These are phyloP conservation scores for Saimiri boliviensis DNA, from an alignment of 2,113 vertebrate species.

Conservation along the genomic window DNA sequence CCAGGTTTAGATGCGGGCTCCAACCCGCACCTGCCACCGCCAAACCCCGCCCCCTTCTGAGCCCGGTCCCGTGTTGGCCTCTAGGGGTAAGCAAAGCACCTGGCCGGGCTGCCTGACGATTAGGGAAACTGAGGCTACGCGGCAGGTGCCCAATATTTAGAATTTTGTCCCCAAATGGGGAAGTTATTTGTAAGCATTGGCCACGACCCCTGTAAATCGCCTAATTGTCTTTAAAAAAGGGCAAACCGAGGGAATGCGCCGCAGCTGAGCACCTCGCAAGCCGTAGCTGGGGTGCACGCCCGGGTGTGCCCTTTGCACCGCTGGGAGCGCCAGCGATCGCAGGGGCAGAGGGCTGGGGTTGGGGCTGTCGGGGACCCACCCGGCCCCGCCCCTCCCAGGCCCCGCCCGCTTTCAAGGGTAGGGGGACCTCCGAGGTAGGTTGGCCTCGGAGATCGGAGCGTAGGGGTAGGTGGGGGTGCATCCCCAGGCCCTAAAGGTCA, in stretches of 20 bases:
- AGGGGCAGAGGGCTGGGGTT: background rate
- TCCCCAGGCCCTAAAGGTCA: background rate
- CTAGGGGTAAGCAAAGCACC: too few relatives aligned
- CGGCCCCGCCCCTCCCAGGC: background rate
- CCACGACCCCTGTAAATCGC: background rate
- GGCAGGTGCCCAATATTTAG: background rate
- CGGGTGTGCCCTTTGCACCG: background rate
- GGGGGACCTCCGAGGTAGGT: background rate
- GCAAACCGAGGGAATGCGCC: background rate
- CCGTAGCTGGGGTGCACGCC: background rate
- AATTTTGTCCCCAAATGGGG: background rate
- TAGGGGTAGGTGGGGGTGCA: background rate
- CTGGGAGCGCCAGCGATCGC: too few relatives aligned
- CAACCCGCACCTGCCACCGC: background rate
- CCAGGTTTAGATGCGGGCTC: background rate
- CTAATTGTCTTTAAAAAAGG: background rate
- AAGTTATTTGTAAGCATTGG: background rate
- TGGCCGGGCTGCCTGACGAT: background rate
- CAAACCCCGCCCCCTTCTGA: background rate
- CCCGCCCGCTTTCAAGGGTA: background rate
- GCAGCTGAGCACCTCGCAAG: background rate
- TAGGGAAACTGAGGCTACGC: background rate
- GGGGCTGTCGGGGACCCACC: too few relatives aligned
- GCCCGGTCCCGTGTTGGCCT: background rate
- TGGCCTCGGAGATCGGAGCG: background rate